These are phyloP conservation scores for Chymomyza costata DNA, from an alignment of 1,140 invertebrate species.

Conservation along the genomic window DNA sequence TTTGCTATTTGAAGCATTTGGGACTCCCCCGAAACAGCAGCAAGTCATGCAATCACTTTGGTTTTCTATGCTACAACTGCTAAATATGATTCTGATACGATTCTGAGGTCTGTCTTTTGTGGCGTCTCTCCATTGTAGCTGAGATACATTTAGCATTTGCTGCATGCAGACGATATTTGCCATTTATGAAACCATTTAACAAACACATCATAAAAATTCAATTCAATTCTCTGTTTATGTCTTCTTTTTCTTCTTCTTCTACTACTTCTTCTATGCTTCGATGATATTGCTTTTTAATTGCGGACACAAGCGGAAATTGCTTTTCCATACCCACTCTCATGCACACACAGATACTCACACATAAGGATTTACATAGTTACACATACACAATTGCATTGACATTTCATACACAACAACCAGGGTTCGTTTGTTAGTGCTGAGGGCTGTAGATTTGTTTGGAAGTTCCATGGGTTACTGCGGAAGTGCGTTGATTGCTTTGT, in stretches of 20 bases:
- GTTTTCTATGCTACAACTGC: too few relatives aligned
- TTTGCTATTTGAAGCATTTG: too few relatives aligned
- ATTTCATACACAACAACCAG: conserved; percentile 3
- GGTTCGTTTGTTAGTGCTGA: conserved; percentile 13
- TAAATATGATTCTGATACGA: too few relatives aligned
- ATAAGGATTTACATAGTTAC: neutral
- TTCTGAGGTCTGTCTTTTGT: too few relatives aligned
- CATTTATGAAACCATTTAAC: conserved; percentile 72
- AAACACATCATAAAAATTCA: conserved; percentile 72
- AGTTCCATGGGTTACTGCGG: conserved; percentile 34
- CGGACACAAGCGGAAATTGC: conserved; percentile 70
- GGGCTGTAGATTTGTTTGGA: too few relatives aligned
- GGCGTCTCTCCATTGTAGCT: too few relatives aligned
- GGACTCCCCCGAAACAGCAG: too few relatives aligned
- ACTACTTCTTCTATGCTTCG: too few relatives aligned
- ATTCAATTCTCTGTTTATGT: conserved; percentile 62
- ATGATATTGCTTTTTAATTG: conserved; percentile 73
- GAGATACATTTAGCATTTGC: neutral
- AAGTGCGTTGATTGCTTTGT: conserved; percentile 59
- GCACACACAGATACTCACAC: conserved; percentile 14
- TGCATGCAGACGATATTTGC: conserved; percentile 33
- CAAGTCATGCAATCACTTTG: too few relatives aligned
- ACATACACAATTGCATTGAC: too few relatives aligned
- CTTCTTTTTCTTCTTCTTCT: too few relatives aligned
- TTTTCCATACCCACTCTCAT: conserved; percentile 49